Evolutionary conservation across 2,797 vertebrate genomes (phyloP), one percentile per base, ranked within the genome.

Genomic region (Protonibea diacanthus): DNA sequence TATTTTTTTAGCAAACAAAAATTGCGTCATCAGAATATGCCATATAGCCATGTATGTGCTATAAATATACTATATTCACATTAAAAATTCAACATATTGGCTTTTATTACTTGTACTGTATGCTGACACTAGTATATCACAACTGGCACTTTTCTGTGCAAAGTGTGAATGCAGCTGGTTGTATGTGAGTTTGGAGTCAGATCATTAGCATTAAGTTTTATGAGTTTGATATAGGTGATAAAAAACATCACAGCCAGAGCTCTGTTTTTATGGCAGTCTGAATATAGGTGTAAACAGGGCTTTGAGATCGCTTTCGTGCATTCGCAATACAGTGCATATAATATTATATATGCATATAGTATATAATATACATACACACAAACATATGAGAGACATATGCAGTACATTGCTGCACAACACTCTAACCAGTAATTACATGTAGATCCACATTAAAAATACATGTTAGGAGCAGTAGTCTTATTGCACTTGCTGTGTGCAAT

Each of bases 121-220:
- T 42, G 13, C 18, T 68, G 47, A 55, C 17, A 27, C 4, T 6
- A n/a, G 12, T 29, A 9, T 4, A 48, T 38, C 12, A 38, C 55
- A 48, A 27, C 20, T 49, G 33, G 12, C 20, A 44, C 20, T 68
- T 71, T 33, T 42, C 11, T 60, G 38, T 33, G 9, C 13, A 23
- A 47, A 66, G 44, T 18, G 27, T 23, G 3, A 69, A 75, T 33
- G n/a, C 1, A n/a, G 42, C 4, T 0, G 0, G 72, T 69, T 76
- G 52, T 49, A 6, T 25, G 52, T 27, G 25, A 58, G n/a, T 40
- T 42, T 44, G 38, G 45, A 45, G 25, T 58, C 18, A 64, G n/a
- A 78, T 75, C 51, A 78, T 64, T 51, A 78, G 45, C 67, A 57
- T 71, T 52, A 60, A 10, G 10, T 64, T 76, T 78, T 57, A 76